A percentile compares a stretch with the other conserved stretches of the same genome.
These are phyloP conservation scores for Palaemon carinicauda DNA, from an alignment of 1,140 invertebrate genomes.

Conservation along the genomic window DNA sequence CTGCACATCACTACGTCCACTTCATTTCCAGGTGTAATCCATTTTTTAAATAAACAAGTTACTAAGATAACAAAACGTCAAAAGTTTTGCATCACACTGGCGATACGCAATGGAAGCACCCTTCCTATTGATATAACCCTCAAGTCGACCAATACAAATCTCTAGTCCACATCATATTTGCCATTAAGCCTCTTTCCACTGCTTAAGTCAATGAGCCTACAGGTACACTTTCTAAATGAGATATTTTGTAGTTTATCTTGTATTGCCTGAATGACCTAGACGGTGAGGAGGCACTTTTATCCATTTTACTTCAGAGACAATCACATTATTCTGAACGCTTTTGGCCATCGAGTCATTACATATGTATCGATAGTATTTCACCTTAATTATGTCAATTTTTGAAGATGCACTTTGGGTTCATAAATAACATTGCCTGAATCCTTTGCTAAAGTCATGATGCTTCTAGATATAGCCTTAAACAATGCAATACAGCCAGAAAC, in stretches of 20 bases:
- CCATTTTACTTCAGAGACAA: constrained; percentile 5
- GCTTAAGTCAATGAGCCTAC: constrained; percentile 7
- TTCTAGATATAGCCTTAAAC: background rate
- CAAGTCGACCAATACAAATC: background rate
- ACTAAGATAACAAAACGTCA: too few species aligned
- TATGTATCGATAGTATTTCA: too few species aligned
- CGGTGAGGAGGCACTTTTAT: constrained; percentile 20
- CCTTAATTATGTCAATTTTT: background rate
- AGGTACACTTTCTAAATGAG: constrained; percentile 26
- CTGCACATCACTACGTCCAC: too few species aligned
- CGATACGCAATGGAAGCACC: background rate
- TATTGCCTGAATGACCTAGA: constrained; percentile 36
- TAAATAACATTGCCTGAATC: background rate
- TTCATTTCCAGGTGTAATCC: too few species aligned
- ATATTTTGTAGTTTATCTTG: constrained; percentile 22
- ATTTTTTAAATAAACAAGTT: too few species aligned
- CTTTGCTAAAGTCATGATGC: background rate
- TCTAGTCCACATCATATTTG: background rate
- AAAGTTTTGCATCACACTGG: background rate
- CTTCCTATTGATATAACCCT: constrained; percentile 12
- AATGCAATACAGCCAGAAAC: background rate
- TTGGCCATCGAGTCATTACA: too few species aligned
- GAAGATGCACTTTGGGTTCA: background rate
- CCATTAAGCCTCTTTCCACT: constrained; percentile 21
- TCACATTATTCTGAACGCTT: too few species aligned